phyloP scores from a whole-genome alignment of 2,888 invertebrate species.

The Platycheirus albimanus region DNA sequence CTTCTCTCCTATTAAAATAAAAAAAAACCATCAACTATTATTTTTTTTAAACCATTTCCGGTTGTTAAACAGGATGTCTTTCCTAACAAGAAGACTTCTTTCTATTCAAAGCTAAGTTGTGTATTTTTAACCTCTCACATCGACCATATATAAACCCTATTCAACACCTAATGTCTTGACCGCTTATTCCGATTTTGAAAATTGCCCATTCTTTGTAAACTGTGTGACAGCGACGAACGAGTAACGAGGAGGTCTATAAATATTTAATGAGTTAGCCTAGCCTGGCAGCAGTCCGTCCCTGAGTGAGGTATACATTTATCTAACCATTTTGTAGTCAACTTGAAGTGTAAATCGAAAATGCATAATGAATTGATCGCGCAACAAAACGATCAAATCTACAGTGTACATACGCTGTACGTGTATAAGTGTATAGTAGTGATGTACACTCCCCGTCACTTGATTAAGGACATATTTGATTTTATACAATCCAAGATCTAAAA shows the following conservation, averaged over 20 bases:
- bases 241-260: conserved; percentile 40
- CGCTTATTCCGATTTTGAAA: conserved; percentile 55
- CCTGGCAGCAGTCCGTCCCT: conserved; percentile 34
- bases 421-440: not conserved
- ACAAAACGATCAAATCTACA: conserved; percentile 49
- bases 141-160: not conserved
- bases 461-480: not conserved
- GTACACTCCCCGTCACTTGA: not conserved
- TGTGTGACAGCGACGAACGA: not conserved
- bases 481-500: too few relatives aligned
- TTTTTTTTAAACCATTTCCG: conserved; percentile 1
- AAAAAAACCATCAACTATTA: not conserved
- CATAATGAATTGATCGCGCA: conserved; percentile 68
- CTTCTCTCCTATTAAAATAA: too few relatives aligned
- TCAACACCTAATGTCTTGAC: conserved; percentile 41
- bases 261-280: conserved; percentile 64
- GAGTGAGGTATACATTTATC: too few relatives aligned
- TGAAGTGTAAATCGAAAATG: conserved; percentile 65
- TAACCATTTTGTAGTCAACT: conserved; percentile 43
- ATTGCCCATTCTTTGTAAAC: conserved; percentile 22
- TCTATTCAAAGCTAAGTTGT: conserved; percentile 12
- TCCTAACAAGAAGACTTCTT: not conserved
- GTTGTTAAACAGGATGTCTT: conserved; percentile 14
- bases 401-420: conserved; percentile 14
- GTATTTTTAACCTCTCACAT: conserved; percentile 1